phyloP scores from a whole-genome alignment of 2,888 invertebrate species.

The Drosophila rubida region DNA sequence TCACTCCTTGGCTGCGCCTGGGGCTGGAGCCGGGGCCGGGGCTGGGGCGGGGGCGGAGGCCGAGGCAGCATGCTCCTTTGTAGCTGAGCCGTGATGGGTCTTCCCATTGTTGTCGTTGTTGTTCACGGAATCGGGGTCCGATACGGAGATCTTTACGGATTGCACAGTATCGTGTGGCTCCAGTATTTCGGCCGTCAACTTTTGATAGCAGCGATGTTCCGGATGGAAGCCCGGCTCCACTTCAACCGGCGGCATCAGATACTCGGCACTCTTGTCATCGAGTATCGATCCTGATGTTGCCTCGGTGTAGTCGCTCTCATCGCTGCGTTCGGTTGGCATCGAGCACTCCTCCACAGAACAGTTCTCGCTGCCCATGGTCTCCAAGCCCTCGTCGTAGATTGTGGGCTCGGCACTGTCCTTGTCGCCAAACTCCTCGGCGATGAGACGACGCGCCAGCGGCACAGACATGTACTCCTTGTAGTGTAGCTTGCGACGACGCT shows the following conservation, averaged over 20 bases:
- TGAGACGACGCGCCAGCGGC: conserved; percentile 94
- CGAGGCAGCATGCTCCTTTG: background rate
- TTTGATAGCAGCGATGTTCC: conserved; percentile 62
- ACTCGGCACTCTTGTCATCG: background rate
- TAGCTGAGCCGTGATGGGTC: background rate
- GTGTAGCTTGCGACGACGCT: conserved; percentile 96
- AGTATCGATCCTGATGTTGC: background rate
- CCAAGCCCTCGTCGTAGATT: background rate
- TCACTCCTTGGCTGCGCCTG: no score
- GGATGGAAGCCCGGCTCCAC: conserved; percentile 53
- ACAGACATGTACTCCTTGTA: conserved; percentile 99
- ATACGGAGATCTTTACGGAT: background rate
- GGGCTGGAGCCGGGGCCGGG: no score
- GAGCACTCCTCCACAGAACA: conserved; percentile 23
- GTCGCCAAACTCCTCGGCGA: conserved; percentile 95
- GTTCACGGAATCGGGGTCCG: background rate
- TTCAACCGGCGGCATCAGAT: conserved; percentile 35
- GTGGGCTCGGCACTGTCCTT: conserved; percentile 87
- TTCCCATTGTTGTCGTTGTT: no score
- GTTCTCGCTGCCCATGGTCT: background rate
- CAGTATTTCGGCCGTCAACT: conserved; percentile 38
- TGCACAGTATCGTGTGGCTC: background rate
- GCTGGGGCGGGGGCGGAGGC: no score
- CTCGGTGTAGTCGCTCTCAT: background rate
- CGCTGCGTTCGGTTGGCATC: background rate